Evolutionary conservation across 2,113 vertebrate species (phyloP).

Genomic region (Anguilla japonica): DNA sequence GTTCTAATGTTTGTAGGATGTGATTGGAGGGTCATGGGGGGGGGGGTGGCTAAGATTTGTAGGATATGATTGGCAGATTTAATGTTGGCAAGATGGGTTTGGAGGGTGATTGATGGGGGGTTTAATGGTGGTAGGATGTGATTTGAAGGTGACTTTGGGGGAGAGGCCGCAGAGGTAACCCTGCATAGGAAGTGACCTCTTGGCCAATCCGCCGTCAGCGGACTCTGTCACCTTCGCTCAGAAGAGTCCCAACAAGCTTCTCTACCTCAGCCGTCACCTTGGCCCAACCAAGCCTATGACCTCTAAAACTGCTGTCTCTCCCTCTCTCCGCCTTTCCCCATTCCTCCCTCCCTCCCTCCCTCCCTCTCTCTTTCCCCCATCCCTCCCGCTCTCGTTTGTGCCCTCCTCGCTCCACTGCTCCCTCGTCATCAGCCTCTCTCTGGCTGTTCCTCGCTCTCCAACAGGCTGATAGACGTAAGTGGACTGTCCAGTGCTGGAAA

Average conservation of each 20-base stretch:
- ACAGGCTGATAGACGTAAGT: neutral
- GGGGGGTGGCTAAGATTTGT: neutral
- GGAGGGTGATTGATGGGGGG: too few relatives aligned
- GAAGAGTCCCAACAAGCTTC: neutral
- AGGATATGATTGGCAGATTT: neutral
- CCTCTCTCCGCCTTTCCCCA: neutral
- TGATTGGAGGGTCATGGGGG: too few relatives aligned
- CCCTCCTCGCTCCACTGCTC: neutral
- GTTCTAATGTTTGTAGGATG: too few relatives aligned
- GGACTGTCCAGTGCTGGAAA: neutral
- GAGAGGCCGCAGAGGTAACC: neutral
- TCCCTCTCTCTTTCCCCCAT: too few relatives aligned
- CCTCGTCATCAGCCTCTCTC: neutral
- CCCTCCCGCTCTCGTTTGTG: neutral
- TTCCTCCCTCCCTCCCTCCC: too few relatives aligned
- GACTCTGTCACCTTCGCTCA: neutral
- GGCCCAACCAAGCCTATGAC: neutral
- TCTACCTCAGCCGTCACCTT: neutral
- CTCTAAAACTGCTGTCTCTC: constrained; percentile 2
- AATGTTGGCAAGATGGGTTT: too few relatives aligned
- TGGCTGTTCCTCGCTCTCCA: constrained; percentile 7
- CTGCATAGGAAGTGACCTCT: neutral
- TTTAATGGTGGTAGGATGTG: neutral
- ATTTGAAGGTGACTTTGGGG: neutral
- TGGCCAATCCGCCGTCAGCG: neutral